Evolutionary conservation across 2,113 vertebrate genomes (phyloP).

Genomic region (Cyanistes caeruleus): DNA sequence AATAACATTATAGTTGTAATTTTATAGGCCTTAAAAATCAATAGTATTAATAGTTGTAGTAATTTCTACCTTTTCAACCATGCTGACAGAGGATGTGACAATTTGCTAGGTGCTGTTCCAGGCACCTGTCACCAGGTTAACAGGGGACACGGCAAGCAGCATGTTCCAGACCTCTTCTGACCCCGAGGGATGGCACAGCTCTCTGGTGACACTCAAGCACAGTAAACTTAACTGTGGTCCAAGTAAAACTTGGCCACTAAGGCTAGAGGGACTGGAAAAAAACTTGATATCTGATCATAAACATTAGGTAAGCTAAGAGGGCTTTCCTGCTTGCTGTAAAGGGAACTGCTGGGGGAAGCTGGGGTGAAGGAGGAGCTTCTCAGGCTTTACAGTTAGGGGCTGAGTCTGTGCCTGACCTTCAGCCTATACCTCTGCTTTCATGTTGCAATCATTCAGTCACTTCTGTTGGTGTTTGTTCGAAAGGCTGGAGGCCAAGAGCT

Average conservation of each 20-base stretch:
- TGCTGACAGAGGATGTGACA: not conserved
- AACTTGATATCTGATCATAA: not conserved
- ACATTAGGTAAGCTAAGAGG: not conserved
- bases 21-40: not conserved
- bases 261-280: not conserved
- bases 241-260: not conserved
- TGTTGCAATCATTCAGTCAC: constrained; percentile 41
- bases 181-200: not conserved
- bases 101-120: not conserved
- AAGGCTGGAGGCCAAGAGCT: constrained; percentile 21
- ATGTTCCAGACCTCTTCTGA: not conserved
- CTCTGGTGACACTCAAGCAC: not conserved
- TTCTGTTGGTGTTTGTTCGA: constrained; percentile 9
- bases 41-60: not conserved
- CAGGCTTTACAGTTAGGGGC: not conserved
- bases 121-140: not conserved
- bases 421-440: constrained; percentile 21
- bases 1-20: not conserved
- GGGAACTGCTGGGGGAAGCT: not conserved
- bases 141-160: not conserved
- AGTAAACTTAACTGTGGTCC: not conserved
- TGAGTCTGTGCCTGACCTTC: constrained; percentile 34
- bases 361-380: not conserved
- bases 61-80: not conserved
- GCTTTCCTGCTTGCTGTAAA: not conserved